Base-by-base conservation (phyloP, 1,140 invertebrate species). In the Planococcus citri region DNA sequence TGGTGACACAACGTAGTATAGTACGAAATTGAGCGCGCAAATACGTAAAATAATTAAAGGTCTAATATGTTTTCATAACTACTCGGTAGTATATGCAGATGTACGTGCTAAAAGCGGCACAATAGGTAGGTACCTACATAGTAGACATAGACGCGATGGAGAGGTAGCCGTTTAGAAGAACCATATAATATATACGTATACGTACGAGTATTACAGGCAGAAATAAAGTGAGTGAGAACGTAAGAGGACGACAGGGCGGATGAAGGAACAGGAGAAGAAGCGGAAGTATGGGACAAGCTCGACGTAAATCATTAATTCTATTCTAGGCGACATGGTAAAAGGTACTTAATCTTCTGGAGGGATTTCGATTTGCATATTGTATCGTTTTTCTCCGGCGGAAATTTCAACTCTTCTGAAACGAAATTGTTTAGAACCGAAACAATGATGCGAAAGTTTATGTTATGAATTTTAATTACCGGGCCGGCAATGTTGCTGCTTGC, bases 51-150 rank as follows among this genome's bases (percentile, higher is more conserved):
- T 51, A 51, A 51, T 51, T 51, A 51, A 51, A 51, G 41, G 41
- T 51, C 41, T 51, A 51, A 51, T 51, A 51, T 51, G 41, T 51
- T 51, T 51, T 51, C 41, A 51, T 51, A 51, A 51, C 41, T 51
- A n/a, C 41, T 2, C 41, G 41, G 10, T 20, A 17, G n/a, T n/a
- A n/a, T n/a, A n/a, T n/a, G n/a, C n/a, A n/a, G n/a, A n/a, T n/a
- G n/a, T n/a, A n/a, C n/a, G n/a, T n/a, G n/a, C n/a, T n/a, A n/a
- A n/a, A n/a, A n/a, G n/a, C n/a, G n/a, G n/a, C n/a, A n/a, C n/a
- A n/a, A n/a, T n/a, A n/a, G n/a, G n/a, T n/a, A n/a, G n/a, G n/a
- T n/a, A n/a, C n/a, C n/a, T n/a, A n/a, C n/a, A n/a, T n/a, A n/a
- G n/a, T n/a, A n/a, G n/a, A n/a, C n/a, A n/a, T n/a, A n/a, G n/a